Evolutionary conservation across 2,888 invertebrate species (phyloP), one percentile per base, ranked within the genome.

Genomic region (Steinernema scapterisci): DNA sequence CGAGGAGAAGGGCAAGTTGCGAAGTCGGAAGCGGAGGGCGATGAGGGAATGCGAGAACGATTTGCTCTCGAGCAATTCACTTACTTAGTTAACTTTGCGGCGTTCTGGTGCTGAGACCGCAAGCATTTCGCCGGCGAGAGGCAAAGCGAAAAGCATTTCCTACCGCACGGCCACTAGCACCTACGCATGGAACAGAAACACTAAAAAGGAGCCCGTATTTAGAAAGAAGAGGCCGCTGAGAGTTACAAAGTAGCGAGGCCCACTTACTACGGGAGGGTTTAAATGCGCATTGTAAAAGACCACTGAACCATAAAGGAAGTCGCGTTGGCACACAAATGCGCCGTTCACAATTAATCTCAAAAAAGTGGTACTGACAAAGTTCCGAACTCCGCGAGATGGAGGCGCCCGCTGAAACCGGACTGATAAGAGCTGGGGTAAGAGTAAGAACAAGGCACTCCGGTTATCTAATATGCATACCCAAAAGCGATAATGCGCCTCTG

Each of bases 41-140:
- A 38, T 38, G 38, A 38, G 38, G 16, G 9, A 63, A 63, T 63
- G 63, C 23, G 63, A 31, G 63, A 63, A 63, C 27, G 27, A 63
- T 63, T 63, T 63, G 31, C 38, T 63, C 63, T 63, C 63, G 27
- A 63, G 63, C 63, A 63, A 63, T 63, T 63, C 63, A 63, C 63
- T 63, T 63, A 63, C 63, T 63, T 63, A 63, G 63, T 63, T 63
- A 63, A 63, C 63, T 63, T 63, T 63, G 63, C 63, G 63, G 63
- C 63, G 63, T 63, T 63, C 27, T 63, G 63, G 63, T 31, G 63
- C 31, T 63, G 63, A 63, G 63, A 63, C 31, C 63, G n/a, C 16
- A 23, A 27, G 63, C 63, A 27, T 63, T 63, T 63, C 27, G 63
- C 27, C 16, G 23, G 11, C 38, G 16, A 63, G 63, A 63, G 27